Evolutionary conservation across 2,797 vertebrate species (phyloP).

Genomic region (Amniataba percoides): DNA sequence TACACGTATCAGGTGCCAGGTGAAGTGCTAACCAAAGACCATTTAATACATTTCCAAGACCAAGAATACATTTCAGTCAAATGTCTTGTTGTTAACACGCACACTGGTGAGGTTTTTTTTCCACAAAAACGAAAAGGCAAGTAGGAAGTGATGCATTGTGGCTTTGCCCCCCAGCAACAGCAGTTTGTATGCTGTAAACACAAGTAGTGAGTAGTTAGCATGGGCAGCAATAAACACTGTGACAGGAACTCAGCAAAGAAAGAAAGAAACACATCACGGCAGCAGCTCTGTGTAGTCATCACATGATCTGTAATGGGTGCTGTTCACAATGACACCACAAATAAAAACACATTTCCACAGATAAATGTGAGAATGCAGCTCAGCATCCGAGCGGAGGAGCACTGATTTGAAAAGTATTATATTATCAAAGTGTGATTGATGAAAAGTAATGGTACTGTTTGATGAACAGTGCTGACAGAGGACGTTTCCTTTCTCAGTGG

Average conservation of each 20-base stretch:
- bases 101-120: neutral
- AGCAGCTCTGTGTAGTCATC: neutral
- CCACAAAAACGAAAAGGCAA: neutral
- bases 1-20: neutral
- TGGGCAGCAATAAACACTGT: no score
- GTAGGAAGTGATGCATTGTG: neutral
- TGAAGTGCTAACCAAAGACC: neutral
- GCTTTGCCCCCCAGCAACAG: neutral
- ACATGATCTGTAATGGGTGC: neutral
- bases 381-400: neutral
- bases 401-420: neutral
- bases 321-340: neutral
- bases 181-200: neutral
- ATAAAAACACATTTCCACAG: neutral
- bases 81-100: neutral
- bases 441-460: no score
- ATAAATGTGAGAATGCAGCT: neutral
- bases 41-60: no score
- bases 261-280: neutral
- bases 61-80: neutral
- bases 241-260: no score
- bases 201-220: neutral
- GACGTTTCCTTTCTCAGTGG: no score
- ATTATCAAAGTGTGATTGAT: no score
- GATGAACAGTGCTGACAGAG: neutral